Conservation (phyloP, 2,888 invertebrate genomes). For the Therioaphis trifolii region DNA sequence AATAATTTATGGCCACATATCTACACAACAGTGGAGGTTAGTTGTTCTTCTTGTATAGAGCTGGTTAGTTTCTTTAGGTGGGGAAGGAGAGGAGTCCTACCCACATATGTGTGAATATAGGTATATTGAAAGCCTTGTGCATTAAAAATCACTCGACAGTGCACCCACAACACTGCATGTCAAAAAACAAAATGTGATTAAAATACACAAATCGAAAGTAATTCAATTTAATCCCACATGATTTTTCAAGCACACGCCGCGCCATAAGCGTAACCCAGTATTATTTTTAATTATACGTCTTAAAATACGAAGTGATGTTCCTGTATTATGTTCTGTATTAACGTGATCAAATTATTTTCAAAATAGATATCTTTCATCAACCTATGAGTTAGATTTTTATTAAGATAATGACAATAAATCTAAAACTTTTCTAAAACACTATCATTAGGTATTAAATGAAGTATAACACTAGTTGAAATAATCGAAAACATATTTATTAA, state of each 20-base stretch:
- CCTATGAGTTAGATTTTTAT: too few species aligned
- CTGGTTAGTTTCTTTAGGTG: neutral
- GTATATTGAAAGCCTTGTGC: neutral
- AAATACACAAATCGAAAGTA: constrained; percentile 28
- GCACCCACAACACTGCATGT: constrained; percentile 26
- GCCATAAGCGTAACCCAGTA: neutral
- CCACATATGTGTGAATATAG: neutral
- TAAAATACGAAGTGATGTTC: neutral
- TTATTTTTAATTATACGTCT: constrained; percentile 17
- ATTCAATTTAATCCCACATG: constrained; percentile 19
- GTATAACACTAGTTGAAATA: too few species aligned
- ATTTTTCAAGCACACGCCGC: neutral
- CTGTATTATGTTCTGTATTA: too few species aligned
- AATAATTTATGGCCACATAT: constrained; percentile 16
- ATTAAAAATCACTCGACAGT: constrained; percentile 28
- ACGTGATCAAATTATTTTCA: too few species aligned
- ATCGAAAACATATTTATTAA: too few species aligned
- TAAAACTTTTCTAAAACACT: too few species aligned
- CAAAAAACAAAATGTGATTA: constrained; percentile 16
- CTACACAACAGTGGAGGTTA: neutral
- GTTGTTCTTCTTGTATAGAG: constrained; percentile 20
- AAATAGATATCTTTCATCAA: too few species aligned
- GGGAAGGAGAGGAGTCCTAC: neutral
- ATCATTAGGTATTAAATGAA: too few species aligned
- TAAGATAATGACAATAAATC: too few species aligned